phyloP scores from a whole-genome alignment of 2,113 vertebrate genomes.

The Salvelinus namaycush region DNA sequence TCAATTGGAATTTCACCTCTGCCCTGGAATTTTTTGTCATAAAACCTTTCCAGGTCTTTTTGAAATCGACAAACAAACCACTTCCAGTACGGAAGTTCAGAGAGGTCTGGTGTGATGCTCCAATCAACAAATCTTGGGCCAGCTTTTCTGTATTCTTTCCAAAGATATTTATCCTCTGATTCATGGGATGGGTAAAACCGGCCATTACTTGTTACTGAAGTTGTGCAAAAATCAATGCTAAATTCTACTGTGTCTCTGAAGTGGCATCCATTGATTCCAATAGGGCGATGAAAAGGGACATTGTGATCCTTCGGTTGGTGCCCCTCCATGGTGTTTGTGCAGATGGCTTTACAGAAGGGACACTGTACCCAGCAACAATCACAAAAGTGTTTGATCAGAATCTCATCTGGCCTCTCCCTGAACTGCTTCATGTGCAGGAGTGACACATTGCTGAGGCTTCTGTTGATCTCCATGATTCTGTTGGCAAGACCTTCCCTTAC shows the following conservation, averaged over 20 bases:
- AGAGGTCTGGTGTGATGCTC: constrained; percentile 66
- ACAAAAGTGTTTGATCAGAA: constrained; percentile 57
- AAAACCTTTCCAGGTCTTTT: constrained; percentile 50
- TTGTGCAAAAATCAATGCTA: constrained; percentile 38
- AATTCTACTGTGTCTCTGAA: background rate
- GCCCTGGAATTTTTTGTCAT: constrained; percentile 17
- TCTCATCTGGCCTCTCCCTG: constrained; percentile 31
- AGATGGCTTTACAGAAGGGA: constrained; percentile 53
- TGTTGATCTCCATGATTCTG: background rate
- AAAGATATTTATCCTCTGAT: accelerated
- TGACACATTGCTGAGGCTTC: background rate
- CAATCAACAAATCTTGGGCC: constrained; percentile 50
- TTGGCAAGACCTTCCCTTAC: background rate
- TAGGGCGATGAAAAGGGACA: constrained; percentile 46
- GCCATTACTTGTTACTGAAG: constrained; percentile 23
- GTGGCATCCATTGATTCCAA: constrained; percentile 27
- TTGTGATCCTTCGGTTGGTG: constrained; percentile 44
- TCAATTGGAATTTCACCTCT: background rate
- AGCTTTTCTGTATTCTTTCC: constrained; percentile 51
- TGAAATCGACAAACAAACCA: constrained; percentile 77
- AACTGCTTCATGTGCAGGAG: constrained; percentile 6
- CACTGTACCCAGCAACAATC: constrained; percentile 65
- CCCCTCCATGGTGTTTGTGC: constrained; percentile 47
- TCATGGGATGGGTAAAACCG: accelerated
- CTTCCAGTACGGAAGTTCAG: constrained; percentile 72